A percentile compares a stretch with the other conserved stretches of the same genome.
Evolutionary conservation across 1,140 invertebrate species (phyloP).

Genomic region (Trichonephila clavipes): DNA sequence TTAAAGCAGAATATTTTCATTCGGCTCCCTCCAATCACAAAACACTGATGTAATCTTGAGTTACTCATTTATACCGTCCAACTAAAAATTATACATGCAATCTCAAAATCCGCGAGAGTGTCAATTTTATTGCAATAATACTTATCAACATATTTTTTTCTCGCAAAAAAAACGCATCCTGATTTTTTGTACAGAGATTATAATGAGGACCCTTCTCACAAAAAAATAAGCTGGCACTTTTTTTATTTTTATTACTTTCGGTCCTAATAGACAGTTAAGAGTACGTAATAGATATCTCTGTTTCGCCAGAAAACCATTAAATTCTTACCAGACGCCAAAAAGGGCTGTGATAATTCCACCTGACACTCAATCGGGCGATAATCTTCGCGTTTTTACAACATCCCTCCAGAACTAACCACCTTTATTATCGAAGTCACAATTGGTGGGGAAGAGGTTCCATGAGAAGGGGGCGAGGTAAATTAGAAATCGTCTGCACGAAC

Average conservation of each 20-base stretch:
- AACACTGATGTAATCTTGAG: too few relatives aligned
- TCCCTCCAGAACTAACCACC: neutral
- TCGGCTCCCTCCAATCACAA: too few relatives aligned
- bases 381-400: neutral
- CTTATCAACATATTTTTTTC: neutral
- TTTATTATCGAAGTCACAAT: conserved; percentile 8
- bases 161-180: neutral
- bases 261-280: neutral
- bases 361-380: neutral
- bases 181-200: neutral
- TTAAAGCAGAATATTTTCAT: too few relatives aligned
- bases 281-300: neutral
- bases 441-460: neutral
- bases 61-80: too few relatives aligned
- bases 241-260: neutral
- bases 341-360: neutral
- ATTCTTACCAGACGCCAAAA: neutral
- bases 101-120: too few relatives aligned
- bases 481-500: conserved; percentile 68
- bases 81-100: too few relatives aligned
- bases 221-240: neutral
- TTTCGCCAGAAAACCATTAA: neutral
- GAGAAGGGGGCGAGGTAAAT: conserved; percentile 16
- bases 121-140: neutral
- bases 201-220: neutral